Conservation (phyloP, 2,888 invertebrate genomes). For the Diloba caeruleocephala region DNA sequence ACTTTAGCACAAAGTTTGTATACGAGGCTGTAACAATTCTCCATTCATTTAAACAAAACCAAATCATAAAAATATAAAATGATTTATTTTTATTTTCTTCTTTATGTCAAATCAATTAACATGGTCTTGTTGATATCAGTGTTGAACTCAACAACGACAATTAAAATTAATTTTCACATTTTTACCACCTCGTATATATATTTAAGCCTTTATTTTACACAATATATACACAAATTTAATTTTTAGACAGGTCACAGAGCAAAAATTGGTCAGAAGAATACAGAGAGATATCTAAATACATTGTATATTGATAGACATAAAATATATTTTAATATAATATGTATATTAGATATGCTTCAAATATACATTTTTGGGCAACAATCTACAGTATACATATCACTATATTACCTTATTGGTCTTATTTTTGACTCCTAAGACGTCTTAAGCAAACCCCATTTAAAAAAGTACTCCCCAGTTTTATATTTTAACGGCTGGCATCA, state of each 20-base stretch:
- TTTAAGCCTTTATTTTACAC: constrained; percentile 28
- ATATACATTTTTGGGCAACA: constrained; percentile 66
- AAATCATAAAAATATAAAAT: not conserved
- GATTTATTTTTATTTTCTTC: not conserved
- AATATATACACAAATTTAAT: constrained; percentile 31
- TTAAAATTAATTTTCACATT: not conserved
- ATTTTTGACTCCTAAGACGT: constrained; percentile 44
- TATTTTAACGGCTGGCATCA: constrained; percentile 54
- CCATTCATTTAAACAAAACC: not conserved
- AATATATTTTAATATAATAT: constrained; percentile 50
- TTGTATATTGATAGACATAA: constrained; percentile 53
- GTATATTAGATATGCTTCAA: constrained; percentile 61
- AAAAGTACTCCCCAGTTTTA: constrained; percentile 55
- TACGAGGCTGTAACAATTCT: constrained; percentile 3
- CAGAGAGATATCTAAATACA: constrained; percentile 50
- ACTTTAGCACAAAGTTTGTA: constrained; percentile 5
- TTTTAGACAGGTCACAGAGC: constrained; percentile 44
- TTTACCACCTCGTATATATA: constrained; percentile 14
- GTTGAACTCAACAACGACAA: too few relatives aligned
- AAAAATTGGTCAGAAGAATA: constrained; percentile 60
- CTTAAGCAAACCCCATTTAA: constrained; percentile 48
- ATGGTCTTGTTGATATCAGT: too few relatives aligned
- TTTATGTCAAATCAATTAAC: too few relatives aligned
- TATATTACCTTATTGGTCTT: constrained; percentile 47
- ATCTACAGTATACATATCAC: constrained; percentile 70